Evolutionary conservation across 2,113 vertebrate genomes (phyloP).

Genomic region (Arenaria interpres): DNA sequence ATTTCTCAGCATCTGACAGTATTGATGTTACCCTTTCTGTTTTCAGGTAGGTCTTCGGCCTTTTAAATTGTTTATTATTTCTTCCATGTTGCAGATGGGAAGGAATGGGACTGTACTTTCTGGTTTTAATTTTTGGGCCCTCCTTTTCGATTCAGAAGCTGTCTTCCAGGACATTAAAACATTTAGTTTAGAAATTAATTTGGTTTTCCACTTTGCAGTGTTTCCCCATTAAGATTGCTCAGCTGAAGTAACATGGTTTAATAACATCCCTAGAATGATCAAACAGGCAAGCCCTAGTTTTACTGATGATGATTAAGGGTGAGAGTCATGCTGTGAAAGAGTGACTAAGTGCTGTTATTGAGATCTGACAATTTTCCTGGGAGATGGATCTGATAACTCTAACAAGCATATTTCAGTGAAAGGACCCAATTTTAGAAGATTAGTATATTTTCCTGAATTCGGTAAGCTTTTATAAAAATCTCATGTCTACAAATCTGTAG

Average conservation of each 20-base stretch:
- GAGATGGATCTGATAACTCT: constrained; percentile 31
- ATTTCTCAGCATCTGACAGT: not conserved
- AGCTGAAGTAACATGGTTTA: not conserved
- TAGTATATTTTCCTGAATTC: constrained; percentile 48
- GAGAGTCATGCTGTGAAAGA: constrained; percentile 30
- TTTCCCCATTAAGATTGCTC: not conserved
- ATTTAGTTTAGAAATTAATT: not conserved
- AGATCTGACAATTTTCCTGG: constrained; percentile 39
- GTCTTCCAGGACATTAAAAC: not conserved
- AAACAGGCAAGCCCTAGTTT: not conserved
- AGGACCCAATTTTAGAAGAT: constrained; percentile 53
- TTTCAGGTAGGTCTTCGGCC: not conserved
- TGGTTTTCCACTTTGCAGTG: not conserved
- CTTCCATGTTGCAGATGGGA: not conserved
- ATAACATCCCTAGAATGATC: constrained; percentile 13
- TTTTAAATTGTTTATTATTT: not conserved
- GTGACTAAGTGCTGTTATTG: constrained; percentile 18
- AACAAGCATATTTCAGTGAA: constrained; percentile 36
- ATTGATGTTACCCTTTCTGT: not conserved
- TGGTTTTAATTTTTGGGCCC: not conserved
- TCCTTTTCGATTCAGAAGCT: not conserved
- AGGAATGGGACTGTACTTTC: not conserved
- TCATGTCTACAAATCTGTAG: not conserved
- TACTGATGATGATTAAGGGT: constrained; percentile 10
- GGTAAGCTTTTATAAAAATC: constrained; percentile 12